Evolutionary conservation across 2,797 vertebrate genomes (phyloP), one percentile per base, ranked within the genome.

Genomic region (Poeciliopsis gracilis): DNA sequence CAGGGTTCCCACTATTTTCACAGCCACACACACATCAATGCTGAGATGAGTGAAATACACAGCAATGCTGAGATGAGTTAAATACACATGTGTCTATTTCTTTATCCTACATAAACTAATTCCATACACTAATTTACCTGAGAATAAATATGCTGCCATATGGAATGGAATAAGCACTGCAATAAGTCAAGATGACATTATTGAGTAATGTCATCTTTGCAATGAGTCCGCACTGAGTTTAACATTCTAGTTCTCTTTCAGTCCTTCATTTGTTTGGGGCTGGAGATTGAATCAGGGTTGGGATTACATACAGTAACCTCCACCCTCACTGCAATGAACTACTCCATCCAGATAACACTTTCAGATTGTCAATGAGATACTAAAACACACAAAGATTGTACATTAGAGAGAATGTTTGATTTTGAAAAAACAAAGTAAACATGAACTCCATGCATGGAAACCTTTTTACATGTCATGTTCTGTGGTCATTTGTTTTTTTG

Each of bases 1-100:
- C 79, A 87, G 86, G 76, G 73, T 81, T 88, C 73, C 55, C 76
- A 47, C 84, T 83, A 83, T 90, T 88, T 87, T 86, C 72, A 74
- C 77, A 89, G 45, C 67, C 83, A 61, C n/a, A 73, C 72, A 70
- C 72, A 70, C 73, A 47, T n/a, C n/a, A n/a, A n/a, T n/a, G n/a
- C n/a, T n/a, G n/a, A n/a, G n/a, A n/a, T n/a, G n/a, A n/a, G n/a
- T n/a, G n/a, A n/a, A n/a, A n/a, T n/a, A n/a, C n/a, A n/a, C n/a
- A n/a, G n/a, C n/a, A n/a, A n/a, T n/a, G n/a, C n/a, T n/a, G n/a
- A n/a, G n/a, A n/a, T n/a, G n/a, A n/a, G n/a, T n/a, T n/a, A n/a
- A n/a, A n/a, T n/a, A n/a, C n/a, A n/a, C n/a, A n/a, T 57, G n/a
- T 57, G 12, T 61, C 28, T 61, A 6, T 61, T 61, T 30, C 4